Percentiles rank a stretch among this genome's conserved stretches.
Conservation (phyloP, 2,797 vertebrate genomes). For the Glossophaga mutica region DNA sequence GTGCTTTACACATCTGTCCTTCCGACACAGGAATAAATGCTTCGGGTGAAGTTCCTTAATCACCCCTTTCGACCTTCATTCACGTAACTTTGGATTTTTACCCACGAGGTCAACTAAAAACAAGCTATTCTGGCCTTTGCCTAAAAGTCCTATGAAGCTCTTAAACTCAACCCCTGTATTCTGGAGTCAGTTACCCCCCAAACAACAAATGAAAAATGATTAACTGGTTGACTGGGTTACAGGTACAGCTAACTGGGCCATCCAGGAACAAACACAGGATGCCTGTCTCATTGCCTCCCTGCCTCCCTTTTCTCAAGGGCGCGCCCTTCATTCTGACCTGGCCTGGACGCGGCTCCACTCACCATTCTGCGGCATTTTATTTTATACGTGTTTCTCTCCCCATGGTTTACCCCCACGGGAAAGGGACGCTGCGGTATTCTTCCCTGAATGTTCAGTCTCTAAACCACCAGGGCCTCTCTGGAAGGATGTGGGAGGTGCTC, state of each 20-base stretch:
- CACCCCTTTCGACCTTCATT: not conserved
- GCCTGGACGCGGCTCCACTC: not conserved
- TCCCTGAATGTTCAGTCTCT: not conserved
- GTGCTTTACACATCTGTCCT: not conserved
- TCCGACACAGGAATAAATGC: not conserved
- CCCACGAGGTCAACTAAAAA: not conserved
- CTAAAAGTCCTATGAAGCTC: not conserved
- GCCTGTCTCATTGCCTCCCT: not conserved
- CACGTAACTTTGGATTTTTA: not conserved
- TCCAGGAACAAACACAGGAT: not conserved
- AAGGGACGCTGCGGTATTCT: not conserved
- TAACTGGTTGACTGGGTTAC: not conserved
- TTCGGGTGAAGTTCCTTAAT: not conserved
- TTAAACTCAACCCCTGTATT: not conserved
- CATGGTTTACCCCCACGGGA: not conserved
- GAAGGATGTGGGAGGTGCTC: not conserved
- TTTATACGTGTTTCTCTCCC: not conserved
- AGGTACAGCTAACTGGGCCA: not conserved
- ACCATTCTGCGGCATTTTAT: too few species aligned
- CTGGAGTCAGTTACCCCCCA: not conserved
- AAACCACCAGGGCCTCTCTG: not conserved
- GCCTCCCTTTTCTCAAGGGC: not conserved
- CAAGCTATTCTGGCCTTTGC: not conserved
- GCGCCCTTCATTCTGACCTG: rapidly evolving
- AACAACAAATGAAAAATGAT: not conserved